Conservation (phyloP, 2,113 vertebrate species). For the Sapajus apella region DNA sequence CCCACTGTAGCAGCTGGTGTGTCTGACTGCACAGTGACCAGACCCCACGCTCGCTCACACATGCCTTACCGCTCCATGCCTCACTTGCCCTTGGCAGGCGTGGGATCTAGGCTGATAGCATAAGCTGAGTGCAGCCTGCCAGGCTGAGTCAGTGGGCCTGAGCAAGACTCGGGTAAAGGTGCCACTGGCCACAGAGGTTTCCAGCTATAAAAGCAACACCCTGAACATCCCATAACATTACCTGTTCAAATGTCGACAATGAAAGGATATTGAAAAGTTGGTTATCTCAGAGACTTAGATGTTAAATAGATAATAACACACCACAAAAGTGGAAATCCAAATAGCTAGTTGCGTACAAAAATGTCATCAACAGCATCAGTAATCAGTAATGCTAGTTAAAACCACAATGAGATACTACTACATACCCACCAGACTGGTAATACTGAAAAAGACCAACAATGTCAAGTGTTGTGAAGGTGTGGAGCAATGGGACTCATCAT, state of each 20-base stretch:
- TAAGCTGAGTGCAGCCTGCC: no score
- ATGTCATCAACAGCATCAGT: neutral
- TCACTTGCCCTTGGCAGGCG: no score
- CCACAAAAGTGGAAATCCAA: neutral
- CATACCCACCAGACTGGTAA: neutral
- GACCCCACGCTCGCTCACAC: no score
- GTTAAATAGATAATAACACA: neutral
- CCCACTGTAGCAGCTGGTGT: no score
- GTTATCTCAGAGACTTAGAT: conserved; percentile 15
- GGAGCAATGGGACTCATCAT: neutral
- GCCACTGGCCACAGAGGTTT: no score
- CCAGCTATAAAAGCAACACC: no score
- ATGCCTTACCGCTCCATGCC: no score
- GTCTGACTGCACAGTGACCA: no score
- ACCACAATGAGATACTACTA: neutral
- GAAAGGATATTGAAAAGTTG: neutral
- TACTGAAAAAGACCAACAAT: neutral
- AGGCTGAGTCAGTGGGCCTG: no score
- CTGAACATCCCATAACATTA: neutral
- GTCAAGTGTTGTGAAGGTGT: neutral
- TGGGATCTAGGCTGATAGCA: no score
- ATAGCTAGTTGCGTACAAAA: neutral
- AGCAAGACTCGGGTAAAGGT: no score
- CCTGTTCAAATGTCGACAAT: neutral
- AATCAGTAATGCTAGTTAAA: neutral